Evolutionary conservation across 2,888 invertebrate species (phyloP), one percentile per base, ranked within the genome.

Genomic region (Netelia inedita): DNA sequence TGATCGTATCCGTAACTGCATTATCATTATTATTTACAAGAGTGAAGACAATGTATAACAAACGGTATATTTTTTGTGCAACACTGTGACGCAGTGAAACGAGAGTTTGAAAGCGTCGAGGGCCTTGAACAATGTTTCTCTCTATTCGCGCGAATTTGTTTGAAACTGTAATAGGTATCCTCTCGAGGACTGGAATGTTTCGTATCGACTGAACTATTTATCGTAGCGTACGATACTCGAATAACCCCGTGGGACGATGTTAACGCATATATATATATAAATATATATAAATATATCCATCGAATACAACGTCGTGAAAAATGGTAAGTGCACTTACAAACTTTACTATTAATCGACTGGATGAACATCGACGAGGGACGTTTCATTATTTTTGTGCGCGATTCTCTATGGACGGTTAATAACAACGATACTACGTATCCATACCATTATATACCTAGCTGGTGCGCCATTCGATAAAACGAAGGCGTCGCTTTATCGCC

Each of bases 341-440:
- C 46, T 83, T 73, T 43, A 63, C 55, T 53, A 63, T 74, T 59
- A 69, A 69, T 69, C 72, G 41, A 73, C 43, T 50, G 43, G 63
- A 69, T 46, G 46, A 43, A 73, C 66, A 50, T 28, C 23, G 19
- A 68, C 16, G 55, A n/a, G 14, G 59, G 50, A n/a, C 59, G 46
- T 57, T 66, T 75, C n/a, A 71, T 55, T 35, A 63, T 59, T 69
- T 28, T 65, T 69, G 61, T 78, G 72, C 72, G 66, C 66, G 21
- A 50, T 73, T 82, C 28, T 46, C n/a, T 74, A 66, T 71, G 79
- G 59, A 76, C 79, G 75, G 59, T 74, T 76, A 72, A 71, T 63
- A 66, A 83, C 79, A 76, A 55, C 71, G 53, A 79, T 75, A 65
- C 75, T 23, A 57, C 65, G 46, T 75, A 69, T 75, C 28, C 63